Percentiles rank a stretch among this genome's conserved stretches.
phyloP scores from a whole-genome alignment of 2,797 vertebrate species.

The Onychomys arenicola region DNA sequence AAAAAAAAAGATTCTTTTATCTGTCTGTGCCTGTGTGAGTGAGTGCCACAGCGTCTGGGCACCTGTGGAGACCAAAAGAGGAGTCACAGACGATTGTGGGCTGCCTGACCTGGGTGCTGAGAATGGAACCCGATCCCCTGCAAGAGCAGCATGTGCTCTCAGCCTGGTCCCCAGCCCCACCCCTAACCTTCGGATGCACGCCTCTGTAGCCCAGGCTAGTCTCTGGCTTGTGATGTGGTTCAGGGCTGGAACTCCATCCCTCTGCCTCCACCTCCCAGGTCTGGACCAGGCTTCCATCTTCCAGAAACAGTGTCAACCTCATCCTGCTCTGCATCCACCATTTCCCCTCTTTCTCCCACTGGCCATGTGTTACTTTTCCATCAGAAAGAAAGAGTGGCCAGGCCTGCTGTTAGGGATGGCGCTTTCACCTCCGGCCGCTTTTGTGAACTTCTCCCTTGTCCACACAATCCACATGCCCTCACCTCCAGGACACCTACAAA shows the following conservation, averaged over 20 bases:
- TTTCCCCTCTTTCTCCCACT: background rate
- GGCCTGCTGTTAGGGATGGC: fast-evolving
- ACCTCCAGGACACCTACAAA: background rate
- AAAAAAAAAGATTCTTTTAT: background rate
- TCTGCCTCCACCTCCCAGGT: background rate
- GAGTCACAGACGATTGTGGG: background rate
- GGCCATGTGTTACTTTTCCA: background rate
- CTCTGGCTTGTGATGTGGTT: background rate
- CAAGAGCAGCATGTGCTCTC: too few species aligned
- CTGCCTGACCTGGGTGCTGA: background rate
- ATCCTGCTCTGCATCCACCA: background rate
- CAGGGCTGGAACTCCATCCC: background rate
- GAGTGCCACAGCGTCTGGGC: background rate
- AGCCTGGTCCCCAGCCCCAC: background rate
- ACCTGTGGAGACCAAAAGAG: background rate
- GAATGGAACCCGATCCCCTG: too few species aligned
- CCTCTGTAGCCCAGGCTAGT: background rate
- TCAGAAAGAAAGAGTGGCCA: background rate
- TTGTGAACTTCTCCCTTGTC: background rate
- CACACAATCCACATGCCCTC: background rate
- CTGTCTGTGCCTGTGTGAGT: background rate
- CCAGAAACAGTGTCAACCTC: background rate
- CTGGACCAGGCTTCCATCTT: background rate
- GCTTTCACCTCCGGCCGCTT: background rate
- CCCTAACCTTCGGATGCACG: background rate